Base-by-base conservation (phyloP, 1,140 invertebrate genomes). In the Linepithema humile region DNA sequence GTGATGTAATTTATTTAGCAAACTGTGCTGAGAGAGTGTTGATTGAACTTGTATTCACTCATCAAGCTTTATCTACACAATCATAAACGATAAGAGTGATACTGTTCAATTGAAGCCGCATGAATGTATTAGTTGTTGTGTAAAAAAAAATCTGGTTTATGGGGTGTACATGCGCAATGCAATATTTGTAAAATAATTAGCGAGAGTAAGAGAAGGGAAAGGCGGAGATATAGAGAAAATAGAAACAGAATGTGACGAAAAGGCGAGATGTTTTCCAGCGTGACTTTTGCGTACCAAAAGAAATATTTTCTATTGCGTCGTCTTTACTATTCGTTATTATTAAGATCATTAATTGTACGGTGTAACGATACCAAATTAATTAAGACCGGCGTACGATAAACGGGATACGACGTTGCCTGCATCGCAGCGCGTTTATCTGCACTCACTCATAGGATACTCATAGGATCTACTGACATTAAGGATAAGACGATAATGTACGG, bases 381-480 rank as follows among this genome's bases (percentile, higher is more conserved):
- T 57, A 60, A 77, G 48, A 77, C 57, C 26, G 69, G 48, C 55
- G 23, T 48, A 38, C 35, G 48, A 82, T 74, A 84, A 73, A 83
- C 35, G 50, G 59, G 65, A 82, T 60, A 65, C 15, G 57, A 75
- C 62, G 29, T 70, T 43, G 57, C 29, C 32, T 57, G 48, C 38
- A 86, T 84, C 83, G 82, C 72, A 83, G 67, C 84, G 48, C 74
- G 55, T 83, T 84, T 73, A 83, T 53, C 55, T 87, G 53, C 73
- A 82, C 65, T 75, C 84, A 84, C 83, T 88, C 83, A 88, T 91
- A 89, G 86, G 65, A 85, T 89, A 90, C 86, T 89, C 20, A 84
- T 91, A 93, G 89, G 86, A 87, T 92, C 90, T 93, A 91, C 91
- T 91, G 91, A 91, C 89, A 93, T 87, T 93, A 93, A 92, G 10